Evolutionary conservation across 2,113 vertebrate genomes (phyloP).

Genomic region (Epinephelus moara): DNA sequence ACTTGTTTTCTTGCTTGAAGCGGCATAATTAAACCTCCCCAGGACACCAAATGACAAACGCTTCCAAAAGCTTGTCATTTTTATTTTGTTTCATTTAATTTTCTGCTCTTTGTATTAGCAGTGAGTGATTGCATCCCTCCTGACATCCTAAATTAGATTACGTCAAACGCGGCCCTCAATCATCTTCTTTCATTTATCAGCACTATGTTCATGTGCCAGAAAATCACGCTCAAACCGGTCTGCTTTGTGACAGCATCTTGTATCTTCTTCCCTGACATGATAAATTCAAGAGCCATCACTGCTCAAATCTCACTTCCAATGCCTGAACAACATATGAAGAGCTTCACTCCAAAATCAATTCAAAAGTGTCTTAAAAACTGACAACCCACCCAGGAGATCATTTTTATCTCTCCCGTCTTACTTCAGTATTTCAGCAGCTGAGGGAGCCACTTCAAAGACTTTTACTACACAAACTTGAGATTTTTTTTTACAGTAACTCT

Average conservation of each 20-base stretch:
- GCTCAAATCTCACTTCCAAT: constrained; percentile 19
- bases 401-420: not conserved
- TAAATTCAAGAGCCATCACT: constrained; percentile 19
- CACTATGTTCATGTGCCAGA: constrained; percentile 10
- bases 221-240: constrained; percentile 29
- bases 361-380: constrained; percentile 26
- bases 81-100: constrained; percentile 38
- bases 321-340: constrained; percentile 41
- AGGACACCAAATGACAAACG: constrained; percentile 34
- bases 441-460: not conserved
- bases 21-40: constrained; percentile 34
- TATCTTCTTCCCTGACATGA: constrained; percentile 13
- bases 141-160: constrained; percentile 43
- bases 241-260: constrained; percentile 30
- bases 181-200: constrained; percentile 17
- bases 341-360: constrained; percentile 20
- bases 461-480: not conserved
- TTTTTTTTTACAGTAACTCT: not conserved
- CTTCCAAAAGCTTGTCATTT: constrained; percentile 38
- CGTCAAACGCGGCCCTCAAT: constrained; percentile 34
- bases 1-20: constrained; percentile 30
- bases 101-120: constrained; percentile 4
- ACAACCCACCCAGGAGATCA: constrained; percentile 2
- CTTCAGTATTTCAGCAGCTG: not conserved
- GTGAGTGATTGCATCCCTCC: constrained; percentile 21